Conservation (phyloP, 2,113 vertebrate genomes). For the Stomatorhinus ivindoensis region DNA sequence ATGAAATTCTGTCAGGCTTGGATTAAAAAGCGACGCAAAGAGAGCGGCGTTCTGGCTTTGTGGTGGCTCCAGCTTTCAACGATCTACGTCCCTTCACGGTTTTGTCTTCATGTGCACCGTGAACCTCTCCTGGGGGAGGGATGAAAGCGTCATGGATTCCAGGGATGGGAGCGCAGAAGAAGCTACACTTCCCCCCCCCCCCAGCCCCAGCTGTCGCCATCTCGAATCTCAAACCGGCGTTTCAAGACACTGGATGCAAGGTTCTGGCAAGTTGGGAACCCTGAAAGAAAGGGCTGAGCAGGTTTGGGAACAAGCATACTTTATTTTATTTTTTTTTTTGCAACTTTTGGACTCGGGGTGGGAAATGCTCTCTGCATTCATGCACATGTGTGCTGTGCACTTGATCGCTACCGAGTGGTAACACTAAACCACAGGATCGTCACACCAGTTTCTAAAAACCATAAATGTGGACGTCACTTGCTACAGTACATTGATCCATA, state of each 20-base stretch:
- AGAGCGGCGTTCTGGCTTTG: neutral
- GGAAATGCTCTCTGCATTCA: neutral
- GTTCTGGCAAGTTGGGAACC: conserved; percentile 25
- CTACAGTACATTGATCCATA: neutral
- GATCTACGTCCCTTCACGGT: neutral
- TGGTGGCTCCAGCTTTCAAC: neutral
- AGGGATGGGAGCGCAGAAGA: neutral
- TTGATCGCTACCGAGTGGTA: neutral
- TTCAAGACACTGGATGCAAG: neutral
- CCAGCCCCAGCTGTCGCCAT: neutral
- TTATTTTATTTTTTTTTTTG: neutral
- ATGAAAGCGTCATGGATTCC: conserved; percentile 7
- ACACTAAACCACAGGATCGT: neutral
- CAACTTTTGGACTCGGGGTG: neutral
- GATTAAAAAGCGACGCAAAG: conserved; percentile 12
- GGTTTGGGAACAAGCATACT: neutral
- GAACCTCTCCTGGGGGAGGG: conserved; percentile 8
- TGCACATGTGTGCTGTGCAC: neutral
- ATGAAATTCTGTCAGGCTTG: conserved; percentile 21
- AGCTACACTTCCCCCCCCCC: neutral
- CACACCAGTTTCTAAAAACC: neutral
- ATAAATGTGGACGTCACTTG: neutral
- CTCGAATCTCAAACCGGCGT: neutral
- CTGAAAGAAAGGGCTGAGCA: neutral
- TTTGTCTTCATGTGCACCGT: conserved; percentile 13